phyloP scores from a whole-genome alignment of 1,140 invertebrate species.

The Pentalonia nigronervosa region DNA sequence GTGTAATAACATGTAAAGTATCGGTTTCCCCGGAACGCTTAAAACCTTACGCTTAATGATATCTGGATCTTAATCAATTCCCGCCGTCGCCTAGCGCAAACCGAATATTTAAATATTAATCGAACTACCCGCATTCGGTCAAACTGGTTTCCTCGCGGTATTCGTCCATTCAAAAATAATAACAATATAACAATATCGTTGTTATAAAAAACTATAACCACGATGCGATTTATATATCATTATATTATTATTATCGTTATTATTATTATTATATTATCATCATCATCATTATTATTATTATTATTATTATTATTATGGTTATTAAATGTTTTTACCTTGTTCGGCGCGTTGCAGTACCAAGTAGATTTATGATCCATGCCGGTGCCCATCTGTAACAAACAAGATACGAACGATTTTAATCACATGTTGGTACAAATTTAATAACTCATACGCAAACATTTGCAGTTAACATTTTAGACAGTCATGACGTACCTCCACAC shows the following conservation, averaged over 20 bases:
- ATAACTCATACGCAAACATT: not conserved
- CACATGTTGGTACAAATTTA: not conserved
- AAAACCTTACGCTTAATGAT: constrained; percentile 23
- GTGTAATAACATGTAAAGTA: not conserved
- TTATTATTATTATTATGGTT: not conserved
- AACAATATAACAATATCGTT: not conserved
- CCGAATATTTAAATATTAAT: constrained; percentile 56
- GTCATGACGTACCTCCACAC: no score
- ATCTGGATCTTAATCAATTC: constrained; percentile 45
- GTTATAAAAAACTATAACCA: not conserved
- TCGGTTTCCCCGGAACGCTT: constrained; percentile 32
- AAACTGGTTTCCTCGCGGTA: constrained; percentile 45
- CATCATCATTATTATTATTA: not conserved
- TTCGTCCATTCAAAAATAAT: constrained; percentile 40
- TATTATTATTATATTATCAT: not conserved
- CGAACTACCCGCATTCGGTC: constrained; percentile 33
- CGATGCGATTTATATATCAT: not conserved
- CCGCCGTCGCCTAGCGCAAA: constrained; percentile 38
- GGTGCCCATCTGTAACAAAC: constrained; percentile 45
- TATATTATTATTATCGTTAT: not conserved
- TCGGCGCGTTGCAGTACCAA: constrained; percentile 52
- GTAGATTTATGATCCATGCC: constrained; percentile 55
- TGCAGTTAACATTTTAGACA: no score
- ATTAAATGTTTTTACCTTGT: constrained; percentile 41
- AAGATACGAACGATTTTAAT: constrained; percentile 33